These are phyloP conservation scores for Tenualosa ilisha DNA, from an alignment of 2,797 vertebrate genomes.

Conservation along the genomic window DNA sequence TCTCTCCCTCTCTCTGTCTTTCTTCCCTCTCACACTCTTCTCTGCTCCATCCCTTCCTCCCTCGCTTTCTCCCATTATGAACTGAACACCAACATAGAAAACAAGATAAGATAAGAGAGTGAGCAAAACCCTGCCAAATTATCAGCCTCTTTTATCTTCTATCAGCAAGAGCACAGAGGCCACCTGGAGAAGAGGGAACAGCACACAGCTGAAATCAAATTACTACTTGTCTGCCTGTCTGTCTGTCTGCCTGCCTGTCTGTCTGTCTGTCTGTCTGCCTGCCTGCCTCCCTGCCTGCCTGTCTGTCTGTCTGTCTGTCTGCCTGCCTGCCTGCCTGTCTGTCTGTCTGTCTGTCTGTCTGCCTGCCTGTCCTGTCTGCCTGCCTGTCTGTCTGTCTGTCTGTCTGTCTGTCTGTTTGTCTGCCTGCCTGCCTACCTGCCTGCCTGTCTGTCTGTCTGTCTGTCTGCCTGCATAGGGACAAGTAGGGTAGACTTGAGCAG, in stretches of 20 bases:
- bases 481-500: not conserved
- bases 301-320: no score
- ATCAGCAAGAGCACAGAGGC: not conserved
- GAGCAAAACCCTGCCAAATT: not conserved
- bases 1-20: constrained; percentile 24
- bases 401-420: no score
- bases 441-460: no score
- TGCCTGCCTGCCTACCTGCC: no score
- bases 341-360: no score
- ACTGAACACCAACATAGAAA: constrained; percentile 3
- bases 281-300: no score
- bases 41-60: not conserved
- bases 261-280: no score
- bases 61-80: constrained; percentile 36
- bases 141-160: constrained; percentile 2
- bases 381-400: no score
- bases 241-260: no score
- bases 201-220: constrained; percentile 10
- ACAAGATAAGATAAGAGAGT: not conserved
- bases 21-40: constrained; percentile 44
- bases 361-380: not conserved
- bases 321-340: no score
- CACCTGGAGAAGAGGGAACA: not conserved
- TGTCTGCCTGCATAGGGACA: not conserved
- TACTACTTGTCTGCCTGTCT: not conserved